Evolutionary conservation across 2,888 invertebrate species (phyloP).

Genomic region (Eupithecia inturbata): DNA sequence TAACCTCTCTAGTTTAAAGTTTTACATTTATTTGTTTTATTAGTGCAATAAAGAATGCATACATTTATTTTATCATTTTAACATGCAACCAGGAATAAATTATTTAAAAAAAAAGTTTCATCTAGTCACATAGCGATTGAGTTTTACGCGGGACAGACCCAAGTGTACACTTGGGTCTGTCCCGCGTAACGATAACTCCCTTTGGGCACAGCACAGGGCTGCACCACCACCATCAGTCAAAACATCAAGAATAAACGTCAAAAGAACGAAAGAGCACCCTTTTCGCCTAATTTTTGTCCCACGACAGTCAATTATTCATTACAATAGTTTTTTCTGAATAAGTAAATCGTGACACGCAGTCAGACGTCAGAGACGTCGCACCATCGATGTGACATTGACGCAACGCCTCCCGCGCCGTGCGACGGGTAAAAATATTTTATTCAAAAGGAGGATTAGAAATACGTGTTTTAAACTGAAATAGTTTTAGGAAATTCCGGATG

Average conservation of each 20-base stretch:
- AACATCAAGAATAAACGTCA: neutral
- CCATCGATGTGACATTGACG: constrained; percentile 43
- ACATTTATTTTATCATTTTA: no score
- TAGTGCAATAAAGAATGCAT: no score
- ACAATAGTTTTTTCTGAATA: constrained; percentile 56
- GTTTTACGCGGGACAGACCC: neutral
- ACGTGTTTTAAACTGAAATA: constrained; percentile 37
- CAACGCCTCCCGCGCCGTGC: constrained; percentile 23
- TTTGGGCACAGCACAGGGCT: neutral
- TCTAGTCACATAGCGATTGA: neutral
- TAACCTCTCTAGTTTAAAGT: no score
- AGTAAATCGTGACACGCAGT: constrained; percentile 54
- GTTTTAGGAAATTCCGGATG: constrained; percentile 29
- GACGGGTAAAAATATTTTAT: constrained; percentile 40
- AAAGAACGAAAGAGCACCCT: neutral
- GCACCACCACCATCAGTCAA: neutral
- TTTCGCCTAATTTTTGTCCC: neutral
- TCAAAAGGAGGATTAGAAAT: constrained; percentile 49
- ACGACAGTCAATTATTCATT: constrained; percentile 48
- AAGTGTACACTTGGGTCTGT: no score
- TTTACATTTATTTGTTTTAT: no score
- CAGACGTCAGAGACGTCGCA: no score
- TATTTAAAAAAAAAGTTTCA: neutral
- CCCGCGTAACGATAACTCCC: neutral
- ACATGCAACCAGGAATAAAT: no score